phyloP scores from a whole-genome alignment of 2,113 vertebrate species.

The Otis tarda region DNA sequence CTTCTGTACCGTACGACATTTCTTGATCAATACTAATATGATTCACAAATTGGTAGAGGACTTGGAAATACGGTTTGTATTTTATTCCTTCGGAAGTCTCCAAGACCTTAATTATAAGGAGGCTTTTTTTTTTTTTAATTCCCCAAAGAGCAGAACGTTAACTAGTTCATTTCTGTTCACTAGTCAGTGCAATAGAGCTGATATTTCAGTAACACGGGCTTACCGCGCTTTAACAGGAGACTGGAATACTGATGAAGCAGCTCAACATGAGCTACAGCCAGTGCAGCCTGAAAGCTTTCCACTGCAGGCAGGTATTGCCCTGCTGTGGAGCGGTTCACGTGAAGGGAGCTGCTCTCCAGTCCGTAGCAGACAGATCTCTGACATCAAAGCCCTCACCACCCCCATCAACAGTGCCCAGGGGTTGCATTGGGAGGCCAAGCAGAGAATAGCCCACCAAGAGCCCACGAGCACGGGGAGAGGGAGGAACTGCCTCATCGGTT shows the following conservation, averaged over 20 bases:
- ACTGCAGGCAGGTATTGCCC: neutral
- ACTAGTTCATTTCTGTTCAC: neutral
- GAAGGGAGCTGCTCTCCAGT: neutral
- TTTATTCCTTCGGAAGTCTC: neutral
- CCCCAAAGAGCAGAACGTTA: neutral
- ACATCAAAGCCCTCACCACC: neutral
- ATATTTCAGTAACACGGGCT: neutral
- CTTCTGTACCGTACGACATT: neutral
- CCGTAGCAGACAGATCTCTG: neutral
- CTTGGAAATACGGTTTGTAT: neutral
- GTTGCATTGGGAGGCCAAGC: neutral
- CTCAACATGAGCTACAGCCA: neutral
- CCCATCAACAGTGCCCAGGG: neutral
- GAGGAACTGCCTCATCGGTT: neutral
- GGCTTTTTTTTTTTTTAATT: neutral
- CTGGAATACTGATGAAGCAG: neutral
- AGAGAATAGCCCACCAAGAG: neutral
- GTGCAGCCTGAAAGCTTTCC: neutral
- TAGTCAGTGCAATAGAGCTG: neutral
- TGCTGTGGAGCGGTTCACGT: rapidly evolving
- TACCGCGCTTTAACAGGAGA: neutral
- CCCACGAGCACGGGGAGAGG: neutral
- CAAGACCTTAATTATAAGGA: neutral
- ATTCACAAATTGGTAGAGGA: neutral
- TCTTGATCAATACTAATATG: neutral